These are phyloP conservation scores for Climacteris rufus DNA, from an alignment of 2,113 vertebrate species.

Conservation along the genomic window DNA sequence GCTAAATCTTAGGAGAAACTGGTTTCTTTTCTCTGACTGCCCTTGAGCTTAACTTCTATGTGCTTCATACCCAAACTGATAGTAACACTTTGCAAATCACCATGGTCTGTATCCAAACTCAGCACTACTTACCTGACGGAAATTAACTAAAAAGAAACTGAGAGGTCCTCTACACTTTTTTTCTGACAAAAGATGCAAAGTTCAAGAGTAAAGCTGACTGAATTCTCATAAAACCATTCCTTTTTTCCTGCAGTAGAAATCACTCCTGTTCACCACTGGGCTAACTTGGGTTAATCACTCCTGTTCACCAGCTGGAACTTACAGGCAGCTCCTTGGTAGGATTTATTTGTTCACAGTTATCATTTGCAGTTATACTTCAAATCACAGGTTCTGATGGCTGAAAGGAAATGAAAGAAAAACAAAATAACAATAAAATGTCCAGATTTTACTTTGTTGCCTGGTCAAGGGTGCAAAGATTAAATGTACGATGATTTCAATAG, in stretches of 20 bases:
- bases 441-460: not conserved
- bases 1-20: not conserved
- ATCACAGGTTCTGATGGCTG: not conserved
- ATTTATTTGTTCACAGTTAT: not conserved
- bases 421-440: not conserved
- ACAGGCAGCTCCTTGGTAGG: not conserved
- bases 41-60: not conserved
- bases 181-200: not conserved
- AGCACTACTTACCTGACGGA: not conserved
- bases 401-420: not conserved
- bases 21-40: not conserved
- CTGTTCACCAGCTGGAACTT: not conserved
- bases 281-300: not conserved
- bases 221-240: not conserved
- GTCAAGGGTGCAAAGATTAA: not conserved
- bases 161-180: not conserved
- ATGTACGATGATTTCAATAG: fast-evolving
- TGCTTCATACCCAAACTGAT: not conserved
- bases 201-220: not conserved
- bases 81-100: not conserved
- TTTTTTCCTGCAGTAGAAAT: not conserved
- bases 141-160: not conserved
- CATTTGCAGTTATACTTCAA: not conserved
- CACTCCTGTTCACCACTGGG: not conserved
- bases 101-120: not conserved